These are phyloP conservation scores for Myripristis jacobus DNA, from an alignment of 2,797 vertebrate genomes.

Conservation along the genomic window DNA sequence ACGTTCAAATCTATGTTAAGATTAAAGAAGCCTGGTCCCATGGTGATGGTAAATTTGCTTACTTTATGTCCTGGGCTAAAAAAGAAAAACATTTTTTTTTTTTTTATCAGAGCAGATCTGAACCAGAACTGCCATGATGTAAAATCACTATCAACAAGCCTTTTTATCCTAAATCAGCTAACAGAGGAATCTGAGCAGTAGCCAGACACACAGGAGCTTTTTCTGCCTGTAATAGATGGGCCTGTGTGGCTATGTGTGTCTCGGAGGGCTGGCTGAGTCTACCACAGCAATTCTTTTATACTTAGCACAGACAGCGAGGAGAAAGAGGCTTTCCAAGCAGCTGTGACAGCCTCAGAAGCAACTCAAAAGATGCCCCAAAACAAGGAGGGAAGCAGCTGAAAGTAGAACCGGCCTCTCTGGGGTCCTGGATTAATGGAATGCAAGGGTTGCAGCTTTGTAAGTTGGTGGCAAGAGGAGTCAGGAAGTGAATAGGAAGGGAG, in stretches of 20 bases:
- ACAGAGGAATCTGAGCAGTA: slow-evolving; percentile 8
- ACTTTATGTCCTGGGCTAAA: not conserved
- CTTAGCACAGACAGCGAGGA: slow-evolving; percentile 31
- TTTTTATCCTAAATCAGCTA: not conserved
- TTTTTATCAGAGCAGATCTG: not conserved
- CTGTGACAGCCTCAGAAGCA: slow-evolving; percentile 38
- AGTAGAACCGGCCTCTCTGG: slow-evolving; percentile 24
- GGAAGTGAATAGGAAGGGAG: not conserved
- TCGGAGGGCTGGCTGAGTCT: slow-evolving; percentile 30
- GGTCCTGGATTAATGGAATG: slow-evolving; percentile 30
- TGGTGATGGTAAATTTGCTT: slow-evolving; percentile 17
- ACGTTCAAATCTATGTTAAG: not conserved
- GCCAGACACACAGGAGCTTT: slow-evolving; percentile 23
- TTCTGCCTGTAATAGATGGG: slow-evolving; percentile 24
- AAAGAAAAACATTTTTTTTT: too few species aligned
- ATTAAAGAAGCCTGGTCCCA: slow-evolving; percentile 3
- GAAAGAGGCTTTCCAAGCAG: slow-evolving; percentile 38
- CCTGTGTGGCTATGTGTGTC: slow-evolving; percentile 24
- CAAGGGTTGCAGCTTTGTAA: slow-evolving; percentile 21
- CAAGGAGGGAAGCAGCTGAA: slow-evolving; percentile 29
- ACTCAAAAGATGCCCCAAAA: slow-evolving; percentile 26
- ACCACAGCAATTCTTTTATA: slow-evolving; percentile 41
- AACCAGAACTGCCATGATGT: not conserved
- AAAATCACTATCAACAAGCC: not conserved
- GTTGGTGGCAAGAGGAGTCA: not conserved